A percentile compares a stretch with the other conserved stretches of the same genome.
phyloP scores from a whole-genome alignment of 2,113 vertebrate genomes.

The Cochlearius cochlearius region DNA sequence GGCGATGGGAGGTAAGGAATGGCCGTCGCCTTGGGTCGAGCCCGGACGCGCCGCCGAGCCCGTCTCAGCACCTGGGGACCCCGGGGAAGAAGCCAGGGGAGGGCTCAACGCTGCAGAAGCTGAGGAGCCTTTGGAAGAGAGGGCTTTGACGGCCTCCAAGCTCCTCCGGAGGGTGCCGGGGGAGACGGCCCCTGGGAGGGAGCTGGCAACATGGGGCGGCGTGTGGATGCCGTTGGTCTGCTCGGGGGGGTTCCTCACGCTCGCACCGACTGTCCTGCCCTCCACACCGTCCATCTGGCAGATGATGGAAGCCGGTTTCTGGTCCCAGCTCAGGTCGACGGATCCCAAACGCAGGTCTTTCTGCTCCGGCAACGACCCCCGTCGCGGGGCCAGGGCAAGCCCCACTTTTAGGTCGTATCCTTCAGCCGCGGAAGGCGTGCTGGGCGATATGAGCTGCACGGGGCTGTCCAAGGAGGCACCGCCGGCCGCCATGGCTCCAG shows the following conservation, averaged over 20 bases:
- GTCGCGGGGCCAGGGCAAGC: conserved; percentile 32
- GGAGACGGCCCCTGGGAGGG: conserved; percentile 87
- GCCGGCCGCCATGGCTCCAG: conserved; percentile 61
- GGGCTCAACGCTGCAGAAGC: conserved; percentile 68
- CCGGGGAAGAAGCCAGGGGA: conserved; percentile 73
- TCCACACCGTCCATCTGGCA: conserved; percentile 58
- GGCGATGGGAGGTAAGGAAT: conserved; percentile 91
- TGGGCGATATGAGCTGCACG: conserved; percentile 82
- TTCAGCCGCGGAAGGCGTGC: conserved; percentile 72
- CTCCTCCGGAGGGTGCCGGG: conserved; percentile 87
- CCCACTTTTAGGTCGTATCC: conserved; percentile 67
- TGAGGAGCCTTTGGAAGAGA: conserved; percentile 69
- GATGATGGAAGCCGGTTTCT: conserved; percentile 45
- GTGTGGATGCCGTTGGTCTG: conserved; percentile 90
- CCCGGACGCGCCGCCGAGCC: conserved; percentile 54
- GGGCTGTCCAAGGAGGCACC: conserved; percentile 81
- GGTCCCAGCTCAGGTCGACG: conserved; percentile 87
- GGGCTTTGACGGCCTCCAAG: conserved; percentile 89
- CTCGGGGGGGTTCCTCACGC: conserved; percentile 72
- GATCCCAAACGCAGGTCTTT: conserved; percentile 75
- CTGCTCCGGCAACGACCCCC: conserved; percentile 76
- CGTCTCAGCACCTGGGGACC: conserved; percentile 63
- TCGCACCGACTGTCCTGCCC: conserved; percentile 52
- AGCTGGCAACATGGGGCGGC: conserved; percentile 72
- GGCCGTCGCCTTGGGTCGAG: conserved; percentile 78